phyloP scores from a whole-genome alignment of 2,888 invertebrate species.

The Choristoneura rosaceana region DNA sequence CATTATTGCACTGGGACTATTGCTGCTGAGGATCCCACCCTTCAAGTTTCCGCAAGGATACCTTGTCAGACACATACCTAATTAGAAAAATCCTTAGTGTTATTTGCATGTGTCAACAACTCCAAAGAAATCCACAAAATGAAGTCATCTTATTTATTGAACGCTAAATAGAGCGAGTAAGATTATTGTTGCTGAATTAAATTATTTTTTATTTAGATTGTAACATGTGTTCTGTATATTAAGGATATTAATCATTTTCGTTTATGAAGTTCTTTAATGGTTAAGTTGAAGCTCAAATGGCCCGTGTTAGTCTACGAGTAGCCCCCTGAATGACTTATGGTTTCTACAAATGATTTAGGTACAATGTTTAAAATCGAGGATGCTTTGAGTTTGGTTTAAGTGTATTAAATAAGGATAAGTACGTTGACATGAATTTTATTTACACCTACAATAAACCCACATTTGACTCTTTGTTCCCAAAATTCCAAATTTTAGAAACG shows the following conservation, averaged over 20 bases:
- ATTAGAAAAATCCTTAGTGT: slow-evolving; percentile 21
- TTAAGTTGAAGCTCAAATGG: slow-evolving; percentile 75
- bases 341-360: slow-evolving; percentile 67
- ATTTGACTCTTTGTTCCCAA: too few relatives aligned
- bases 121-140: slow-evolving; percentile 75
- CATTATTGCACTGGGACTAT: slow-evolving; percentile 5
- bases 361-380: slow-evolving; percentile 68
- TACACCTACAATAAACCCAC: slow-evolving; percentile 23
- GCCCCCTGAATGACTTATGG: slow-evolving; percentile 35
- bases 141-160: slow-evolving; percentile 82
- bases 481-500: too few relatives aligned
- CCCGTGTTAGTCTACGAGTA: slow-evolving; percentile 31
- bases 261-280: slow-evolving; percentile 66
- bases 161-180: slow-evolving; percentile 75
- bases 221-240: slow-evolving; percentile 79
- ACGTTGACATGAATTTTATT: slow-evolving; percentile 55
- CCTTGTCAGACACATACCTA: slow-evolving; percentile 20
- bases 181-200: slow-evolving; percentile 77
- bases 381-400: slow-evolving; percentile 70
- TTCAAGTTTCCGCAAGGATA: slow-evolving; percentile 15
- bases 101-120: slow-evolving; percentile 48
- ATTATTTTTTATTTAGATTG: slow-evolving; percentile 77
- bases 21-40: slow-evolving; percentile 16
- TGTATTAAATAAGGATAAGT: slow-evolving; percentile 78
- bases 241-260: slow-evolving; percentile 68